Base-by-base conservation (phyloP, 2,888 invertebrate genomes). In the Choristoneura rosaceana region DNA sequence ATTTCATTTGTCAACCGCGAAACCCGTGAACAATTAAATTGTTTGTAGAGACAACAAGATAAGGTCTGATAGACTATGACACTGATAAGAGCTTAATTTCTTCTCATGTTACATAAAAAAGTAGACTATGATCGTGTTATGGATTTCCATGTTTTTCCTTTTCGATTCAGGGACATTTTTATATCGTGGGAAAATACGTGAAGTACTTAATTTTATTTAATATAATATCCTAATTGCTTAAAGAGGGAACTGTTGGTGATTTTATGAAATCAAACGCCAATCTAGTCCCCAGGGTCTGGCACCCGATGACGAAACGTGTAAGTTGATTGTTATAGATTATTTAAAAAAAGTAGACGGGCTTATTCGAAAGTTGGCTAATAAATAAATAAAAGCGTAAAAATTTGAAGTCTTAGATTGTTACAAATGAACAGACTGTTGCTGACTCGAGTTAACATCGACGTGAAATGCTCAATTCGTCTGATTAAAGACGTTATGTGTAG, bases 391-490 rank as follows among this genome's bases (percentile, higher is more conserved):
- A 12, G 25, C 14, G n/a, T 43, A 9, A 34, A 52, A 60, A 33
- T 33, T 61, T 17, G 62, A 62, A 15, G 61, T 17, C 64, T 45
- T 63, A 69, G 58, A 50, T 58, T 47, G 17, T 55, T 52, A 45
- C 14, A 62, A 43, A 14, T n/a, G 4, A 17, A 62, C 45, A 14
- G 33, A 61, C 45, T 33, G 38, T 58, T 15, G 58, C 58, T 25
- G 14, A 47, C 34, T 43, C 38, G 55, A 25, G 41, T 69, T 68
- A 63, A 68, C 63, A 73, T 52, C 59, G 47, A 69, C 38, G 59
- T 69, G 59, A 69, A 58, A 68, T 63, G 71, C 66, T 71, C 66
- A 67, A 67, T 62, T 38, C 71, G 62, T 45, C 38, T 41, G 60
- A 60, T 5, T 55, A 43, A 50, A 50, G 50, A 34, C 38, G 50